phyloP scores from a whole-genome alignment of 2,797 vertebrate species.

The Champsocephalus gunnari region DNA sequence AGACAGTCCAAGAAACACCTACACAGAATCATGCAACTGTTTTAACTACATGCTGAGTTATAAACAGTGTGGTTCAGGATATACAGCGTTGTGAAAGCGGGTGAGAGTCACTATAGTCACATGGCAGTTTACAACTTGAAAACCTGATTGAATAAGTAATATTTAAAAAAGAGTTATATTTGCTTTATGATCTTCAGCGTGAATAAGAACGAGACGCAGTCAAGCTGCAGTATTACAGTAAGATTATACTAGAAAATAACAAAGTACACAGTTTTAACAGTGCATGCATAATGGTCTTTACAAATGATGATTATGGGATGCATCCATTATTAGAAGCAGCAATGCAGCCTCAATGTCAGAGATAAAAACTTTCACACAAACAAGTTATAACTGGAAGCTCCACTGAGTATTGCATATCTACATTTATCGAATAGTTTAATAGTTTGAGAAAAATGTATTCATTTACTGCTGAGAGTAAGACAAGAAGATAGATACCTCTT shows the following conservation, averaged over 20 bases:
- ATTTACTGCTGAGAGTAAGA: background rate
- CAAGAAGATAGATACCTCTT: background rate
- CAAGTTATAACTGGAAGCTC: conserved; percentile 64
- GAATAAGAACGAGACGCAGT: conserved; percentile 18
- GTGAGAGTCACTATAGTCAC: conserved; percentile 46
- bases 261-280: conserved; percentile 21
- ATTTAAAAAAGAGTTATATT: conserved; percentile 37
- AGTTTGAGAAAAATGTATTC: conserved; percentile 16
- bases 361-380: conserved; percentile 49
- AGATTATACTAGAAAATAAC: conserved; percentile 31
- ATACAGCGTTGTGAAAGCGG: conserved; percentile 39
- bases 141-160: conserved; percentile 41
- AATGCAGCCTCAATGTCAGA: conserved; percentile 27
- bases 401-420: conserved; percentile 69
- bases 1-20: conserved; percentile 53
- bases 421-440: conserved; percentile 45
- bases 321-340: conserved; percentile 20
- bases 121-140: conserved; percentile 59
- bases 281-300: conserved; percentile 54
- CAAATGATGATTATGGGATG: conserved; percentile 15
- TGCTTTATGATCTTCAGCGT: background rate
- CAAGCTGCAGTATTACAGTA: conserved; percentile 28
- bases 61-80: conserved; percentile 34
- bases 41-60: conserved; percentile 58
- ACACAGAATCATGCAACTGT: conserved; percentile 71